Evolutionary conservation across 2,888 invertebrate genomes (phyloP).

Genomic region (Onthophagus sagittarius): DNA sequence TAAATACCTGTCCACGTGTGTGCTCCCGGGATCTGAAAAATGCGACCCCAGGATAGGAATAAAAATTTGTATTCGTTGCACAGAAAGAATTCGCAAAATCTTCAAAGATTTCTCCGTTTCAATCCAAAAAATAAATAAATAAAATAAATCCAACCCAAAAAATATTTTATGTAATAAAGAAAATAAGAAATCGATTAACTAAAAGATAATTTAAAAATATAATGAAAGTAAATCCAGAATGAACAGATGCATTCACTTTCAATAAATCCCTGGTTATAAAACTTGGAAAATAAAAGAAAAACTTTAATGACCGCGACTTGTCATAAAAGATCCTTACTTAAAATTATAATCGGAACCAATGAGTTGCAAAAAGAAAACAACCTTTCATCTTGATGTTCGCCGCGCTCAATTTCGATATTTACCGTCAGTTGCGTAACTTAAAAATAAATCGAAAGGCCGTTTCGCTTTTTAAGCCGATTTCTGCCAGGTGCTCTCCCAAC

Average conservation of each 20-base stretch:
- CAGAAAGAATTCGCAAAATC: not conserved
- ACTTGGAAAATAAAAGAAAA: not conserved
- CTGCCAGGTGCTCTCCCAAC: not conserved
- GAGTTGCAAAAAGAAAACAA: not conserved
- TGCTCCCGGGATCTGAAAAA: not conserved
- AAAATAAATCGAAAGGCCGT: not conserved
- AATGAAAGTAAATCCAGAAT: not conserved
- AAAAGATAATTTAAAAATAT: too few species aligned
- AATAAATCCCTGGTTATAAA: not conserved
- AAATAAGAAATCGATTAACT: too few species aligned
- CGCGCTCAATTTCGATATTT: not conserved
- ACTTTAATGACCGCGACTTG: not conserved
- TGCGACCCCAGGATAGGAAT: not conserved
- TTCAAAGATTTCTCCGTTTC: not conserved
- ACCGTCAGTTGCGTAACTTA: not conserved
- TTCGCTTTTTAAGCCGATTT: not conserved
- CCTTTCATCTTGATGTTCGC: not conserved
- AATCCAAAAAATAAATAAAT: not conserved
- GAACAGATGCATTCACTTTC: not conserved
- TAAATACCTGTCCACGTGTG: not conserved
- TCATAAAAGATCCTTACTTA: not conserved
- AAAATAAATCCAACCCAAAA: not conserved
- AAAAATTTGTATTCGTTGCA: not conserved
- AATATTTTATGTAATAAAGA: too few species aligned
- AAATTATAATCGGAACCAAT: not conserved